Evolutionary conservation across 2,113 vertebrate species (phyloP), one percentile per base, ranked within the genome.

Genomic region (Mobula birostris): DNA sequence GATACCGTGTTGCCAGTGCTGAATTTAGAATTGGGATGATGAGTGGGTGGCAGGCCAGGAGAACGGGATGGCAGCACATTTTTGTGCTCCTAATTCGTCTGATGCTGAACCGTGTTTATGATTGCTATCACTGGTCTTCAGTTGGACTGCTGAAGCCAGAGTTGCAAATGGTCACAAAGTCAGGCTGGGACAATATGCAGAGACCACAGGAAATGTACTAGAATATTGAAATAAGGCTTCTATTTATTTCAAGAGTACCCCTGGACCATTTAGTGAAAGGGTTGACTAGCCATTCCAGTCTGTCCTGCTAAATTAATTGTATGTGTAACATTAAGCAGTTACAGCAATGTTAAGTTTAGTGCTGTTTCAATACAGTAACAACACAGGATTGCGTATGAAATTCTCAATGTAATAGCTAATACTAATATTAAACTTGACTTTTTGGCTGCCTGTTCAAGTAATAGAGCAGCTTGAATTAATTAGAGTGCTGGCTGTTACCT

Each of bases 381-480:
- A 70, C 27, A 36, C 24, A 74, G 36, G 36, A 29, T 74, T 72
- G 17, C 32, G 6, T 72, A 21, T 93, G 36, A 93, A 93, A 72
- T 93, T 93, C 6, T 68, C 36, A 48, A 72, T 70, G 40, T 72
- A 48, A 80, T 36, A 32, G 17, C 72, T 74, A 74, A 70, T 70
- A 1, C 72, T 74, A 74, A 70, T 70, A 70, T 70, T 15, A 70
- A 70, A 74, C 17, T 74, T 74, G 72, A 74, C 48, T 24, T 74
- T 74, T 74, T 74, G 21, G 72, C 72, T 74, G 72, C 72, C 19
- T 74, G 72, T 80, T 80, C 78, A 5, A 80, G 29, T 80, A n/a
- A 32, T 80, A 36, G 78, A 80, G n/a, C 29, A 92, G 88, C 68
- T 93, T 93, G 90, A 70, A 93, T 72, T 72, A 48, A 93, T 93